Evolutionary conservation across 2,797 vertebrate genomes (phyloP).

Genomic region (Jordanella pulchra): DNA sequence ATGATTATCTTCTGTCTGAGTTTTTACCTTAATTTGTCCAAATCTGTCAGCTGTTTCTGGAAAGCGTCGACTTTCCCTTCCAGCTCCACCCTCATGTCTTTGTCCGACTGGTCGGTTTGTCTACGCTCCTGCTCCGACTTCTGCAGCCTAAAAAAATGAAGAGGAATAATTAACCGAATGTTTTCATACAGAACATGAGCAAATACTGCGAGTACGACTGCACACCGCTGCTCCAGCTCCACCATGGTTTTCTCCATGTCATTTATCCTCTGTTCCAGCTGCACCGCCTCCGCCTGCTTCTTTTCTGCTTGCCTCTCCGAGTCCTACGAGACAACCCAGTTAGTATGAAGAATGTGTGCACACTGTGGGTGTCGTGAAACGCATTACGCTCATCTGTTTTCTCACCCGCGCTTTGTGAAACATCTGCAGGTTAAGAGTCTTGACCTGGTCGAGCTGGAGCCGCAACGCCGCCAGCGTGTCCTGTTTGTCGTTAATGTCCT

Average conservation of each 20-base stretch:
- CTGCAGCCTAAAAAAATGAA: slow-evolving; percentile 79
- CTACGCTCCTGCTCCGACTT: slow-evolving; percentile 81
- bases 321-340: slow-evolving; percentile 72
- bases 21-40: slow-evolving; percentile 86
- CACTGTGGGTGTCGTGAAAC: background rate
- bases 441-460: slow-evolving; percentile 95
- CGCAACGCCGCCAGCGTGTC: slow-evolving; percentile 90
- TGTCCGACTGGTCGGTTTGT: slow-evolving; percentile 83
- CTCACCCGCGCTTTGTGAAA: slow-evolving; percentile 93
- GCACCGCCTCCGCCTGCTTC: slow-evolving; percentile 85
- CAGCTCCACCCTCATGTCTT: slow-evolving; percentile 84
- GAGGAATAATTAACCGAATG: background rate
- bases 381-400: background rate
- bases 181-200: background rate
- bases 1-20: background rate
- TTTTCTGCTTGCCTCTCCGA: slow-evolving; percentile 84
- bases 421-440: slow-evolving; percentile 96
- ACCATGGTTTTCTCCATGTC: slow-evolving; percentile 86
- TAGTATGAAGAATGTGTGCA: background rate
- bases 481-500: slow-evolving; percentile 96
- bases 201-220: background rate
- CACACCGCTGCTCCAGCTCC: slow-evolving; percentile 85
- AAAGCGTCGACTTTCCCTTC: slow-evolving; percentile 78
- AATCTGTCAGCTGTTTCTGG: slow-evolving; percentile 85
- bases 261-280: slow-evolving; percentile 87